Conservation (phyloP, 1,140 invertebrate species). For the Drosophila nigrodunni region DNA sequence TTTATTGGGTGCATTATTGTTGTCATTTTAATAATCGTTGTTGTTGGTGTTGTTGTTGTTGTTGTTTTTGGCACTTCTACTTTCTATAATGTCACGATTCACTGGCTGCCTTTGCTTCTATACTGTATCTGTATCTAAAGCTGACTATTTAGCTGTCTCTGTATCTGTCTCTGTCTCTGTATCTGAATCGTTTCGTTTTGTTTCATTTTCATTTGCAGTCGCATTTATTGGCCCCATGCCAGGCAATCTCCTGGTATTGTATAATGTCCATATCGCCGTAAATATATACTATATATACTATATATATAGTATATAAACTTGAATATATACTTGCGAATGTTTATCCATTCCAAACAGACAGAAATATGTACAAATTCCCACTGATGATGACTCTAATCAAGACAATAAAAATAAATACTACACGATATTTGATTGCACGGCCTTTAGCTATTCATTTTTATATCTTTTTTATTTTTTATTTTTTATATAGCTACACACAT, state of each 20-base stretch:
- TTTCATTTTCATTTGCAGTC: slow-evolving; percentile 69
- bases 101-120: slow-evolving; percentile 19
- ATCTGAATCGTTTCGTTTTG: slow-evolving; percentile 36
- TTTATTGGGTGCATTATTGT: slow-evolving; percentile 45
- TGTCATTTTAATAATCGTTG: slow-evolving; percentile 28
- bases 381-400: slow-evolving; percentile 71
- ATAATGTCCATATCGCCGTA: slow-evolving; percentile 68
- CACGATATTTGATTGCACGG: slow-evolving; percentile 59
- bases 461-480: background rate
- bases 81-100: slow-evolving; percentile 44
- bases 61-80: slow-evolving; percentile 48
- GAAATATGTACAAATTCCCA: slow-evolving; percentile 30
- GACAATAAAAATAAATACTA: slow-evolving; percentile 74
- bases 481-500: slow-evolving; percentile 16
- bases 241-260: slow-evolving; percentile 67
- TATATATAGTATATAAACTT: slow-evolving; percentile 34
- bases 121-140: slow-evolving; percentile 3
- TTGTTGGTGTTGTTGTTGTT: slow-evolving; percentile 19
- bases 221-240: slow-evolving; percentile 76
- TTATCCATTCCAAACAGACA: slow-evolving; percentile 11
- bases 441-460: slow-evolving; percentile 33
- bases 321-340: slow-evolving; percentile 15
- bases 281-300: slow-evolving; percentile 8
- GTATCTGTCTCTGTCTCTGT: slow-evolving; percentile 9
- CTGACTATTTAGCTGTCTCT: slow-evolving; percentile 6